Conservation (phyloP, 2,113 vertebrate species). For the Odontesthes bonariensis region DNA sequence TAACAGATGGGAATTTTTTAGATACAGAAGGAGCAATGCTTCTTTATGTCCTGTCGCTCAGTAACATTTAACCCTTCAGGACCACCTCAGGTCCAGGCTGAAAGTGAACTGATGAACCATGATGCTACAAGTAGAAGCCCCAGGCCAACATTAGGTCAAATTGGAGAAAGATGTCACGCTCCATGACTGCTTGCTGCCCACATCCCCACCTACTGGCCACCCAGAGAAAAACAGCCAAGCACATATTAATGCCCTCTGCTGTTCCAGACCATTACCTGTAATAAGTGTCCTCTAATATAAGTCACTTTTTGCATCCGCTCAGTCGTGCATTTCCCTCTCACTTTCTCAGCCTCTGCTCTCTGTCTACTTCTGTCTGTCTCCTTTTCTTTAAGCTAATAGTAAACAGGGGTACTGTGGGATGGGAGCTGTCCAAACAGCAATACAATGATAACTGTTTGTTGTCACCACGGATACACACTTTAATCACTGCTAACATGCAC, state of each 20-base stretch:
- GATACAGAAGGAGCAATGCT: conserved; percentile 31
- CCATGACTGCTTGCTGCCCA: conserved; percentile 5
- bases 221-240: conserved; percentile 10
- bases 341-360: conserved; percentile 40
- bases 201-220: conserved; percentile 77
- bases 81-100: conserved; percentile 31
- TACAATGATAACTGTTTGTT: conserved; percentile 80
- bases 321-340: conserved; percentile 23
- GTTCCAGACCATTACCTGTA: conserved; percentile 43
- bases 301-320: conserved; percentile 38
- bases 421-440: conserved; percentile 72
- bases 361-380: conserved; percentile 44
- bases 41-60: conserved; percentile 30
- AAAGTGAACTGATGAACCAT: conserved; percentile 40
- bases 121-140: conserved; percentile 20
- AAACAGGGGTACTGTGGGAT: conserved; percentile 56
- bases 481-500: conserved; percentile 59
- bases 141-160: conserved; percentile 54
- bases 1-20: conserved; percentile 50
- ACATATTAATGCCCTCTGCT: conserved; percentile 5
- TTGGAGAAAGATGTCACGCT: conserved; percentile 8
- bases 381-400: conserved; percentile 59
- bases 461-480: conserved; percentile 73
- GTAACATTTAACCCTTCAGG: conserved; percentile 36
- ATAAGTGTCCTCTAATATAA: conserved; percentile 46